A percentile compares a stretch with the other conserved stretches of the same genome.
Conservation (phyloP, 2,888 invertebrate species). For the Xestia xanthographa region DNA sequence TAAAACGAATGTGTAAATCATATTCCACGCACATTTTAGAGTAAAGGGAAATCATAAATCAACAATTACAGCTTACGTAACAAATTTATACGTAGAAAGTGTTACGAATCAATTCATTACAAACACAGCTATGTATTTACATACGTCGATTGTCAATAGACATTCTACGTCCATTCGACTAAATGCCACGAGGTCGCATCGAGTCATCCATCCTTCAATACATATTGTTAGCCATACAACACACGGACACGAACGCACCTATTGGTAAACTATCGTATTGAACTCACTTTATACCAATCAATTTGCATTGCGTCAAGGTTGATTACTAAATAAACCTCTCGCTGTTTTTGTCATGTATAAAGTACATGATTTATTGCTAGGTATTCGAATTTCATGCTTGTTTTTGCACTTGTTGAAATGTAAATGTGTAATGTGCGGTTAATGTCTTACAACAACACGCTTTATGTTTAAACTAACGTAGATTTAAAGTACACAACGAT, state of each 20-base stretch:
- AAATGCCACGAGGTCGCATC: conserved; percentile 67
- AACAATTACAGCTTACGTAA: conserved; percentile 51
- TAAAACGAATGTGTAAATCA: conserved; percentile 14
- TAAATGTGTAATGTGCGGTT: conserved; percentile 49
- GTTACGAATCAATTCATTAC: conserved; percentile 62
- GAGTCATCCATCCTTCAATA: conserved; percentile 60
- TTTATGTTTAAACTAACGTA: conserved; percentile 55
- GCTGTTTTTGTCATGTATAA: conserved; percentile 54
- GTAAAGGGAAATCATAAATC: conserved; percentile 49
- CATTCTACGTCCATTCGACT: conserved; percentile 50
- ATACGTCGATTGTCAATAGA: conserved; percentile 63
- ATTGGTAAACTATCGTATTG: conserved; percentile 68
- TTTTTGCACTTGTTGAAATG: conserved; percentile 46
- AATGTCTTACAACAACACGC: conserved; percentile 54
- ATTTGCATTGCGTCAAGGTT: conserved; percentile 77
- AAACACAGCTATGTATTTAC: conserved; percentile 32
- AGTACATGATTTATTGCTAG: conserved; percentile 38
- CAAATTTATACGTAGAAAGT: conserved; percentile 50
- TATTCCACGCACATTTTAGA: conserved; percentile 14
- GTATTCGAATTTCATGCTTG: conserved; percentile 38
- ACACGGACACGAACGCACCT: conserved; percentile 33
- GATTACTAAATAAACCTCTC: conserved; percentile 64
- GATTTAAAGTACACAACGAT: conserved; percentile 58
- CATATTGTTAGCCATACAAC: conserved; percentile 58
- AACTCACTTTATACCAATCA: conserved; percentile 64